Conservation (phyloP, 2,797 vertebrate genomes). For the Urocyon cinereoargenteus region DNA sequence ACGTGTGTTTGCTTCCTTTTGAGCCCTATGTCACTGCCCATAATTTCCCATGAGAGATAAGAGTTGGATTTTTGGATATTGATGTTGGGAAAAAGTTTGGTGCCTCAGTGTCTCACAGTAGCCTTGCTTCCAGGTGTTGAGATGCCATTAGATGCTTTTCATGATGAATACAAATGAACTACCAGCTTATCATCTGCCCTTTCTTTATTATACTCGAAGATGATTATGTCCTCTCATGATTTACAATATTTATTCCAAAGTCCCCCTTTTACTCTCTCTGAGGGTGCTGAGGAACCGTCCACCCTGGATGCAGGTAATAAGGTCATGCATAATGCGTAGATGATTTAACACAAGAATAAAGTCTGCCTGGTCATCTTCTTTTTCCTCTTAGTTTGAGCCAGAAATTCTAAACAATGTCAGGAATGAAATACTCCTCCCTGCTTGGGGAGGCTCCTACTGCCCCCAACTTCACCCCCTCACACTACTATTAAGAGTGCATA, state of each 20-base stretch:
- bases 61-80: not conserved
- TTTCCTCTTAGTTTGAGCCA: not conserved
- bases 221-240: not conserved
- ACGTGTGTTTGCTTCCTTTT: not conserved
- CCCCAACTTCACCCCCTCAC: fast-evolving
- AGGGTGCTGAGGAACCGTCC: not conserved
- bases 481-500: not conserved
- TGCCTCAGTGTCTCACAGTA: not conserved
- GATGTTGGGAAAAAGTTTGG: not conserved
- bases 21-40: not conserved
- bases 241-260: not conserved
- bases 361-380: not conserved
- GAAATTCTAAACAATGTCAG: not conserved
- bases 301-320: not conserved
- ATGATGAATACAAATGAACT: not conserved
- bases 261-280: not conserved
- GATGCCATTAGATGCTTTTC: not conserved
- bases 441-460: not conserved
- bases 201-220: not conserved
- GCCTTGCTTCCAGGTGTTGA: not conserved
- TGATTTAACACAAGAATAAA: not conserved
- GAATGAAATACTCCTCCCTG: not conserved
- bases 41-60: not conserved
- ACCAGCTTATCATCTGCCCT: not conserved
- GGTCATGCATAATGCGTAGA: not conserved